Evolutionary conservation across 2,888 invertebrate genomes (phyloP).

Genomic region (Thecophora atra): DNA sequence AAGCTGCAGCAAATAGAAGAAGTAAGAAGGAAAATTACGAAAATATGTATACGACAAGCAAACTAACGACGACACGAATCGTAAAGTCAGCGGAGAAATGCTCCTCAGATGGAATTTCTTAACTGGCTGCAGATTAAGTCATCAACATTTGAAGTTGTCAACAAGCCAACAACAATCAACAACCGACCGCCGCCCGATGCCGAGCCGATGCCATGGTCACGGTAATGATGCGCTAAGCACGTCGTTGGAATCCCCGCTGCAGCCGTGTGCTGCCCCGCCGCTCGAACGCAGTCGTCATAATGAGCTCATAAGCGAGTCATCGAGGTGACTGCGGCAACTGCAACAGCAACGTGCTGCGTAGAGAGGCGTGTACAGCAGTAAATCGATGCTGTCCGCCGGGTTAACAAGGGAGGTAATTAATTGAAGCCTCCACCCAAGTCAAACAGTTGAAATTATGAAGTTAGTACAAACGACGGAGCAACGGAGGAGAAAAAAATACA

Average conservation of each 20-base stretch:
- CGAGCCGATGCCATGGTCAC: conserved; percentile 12
- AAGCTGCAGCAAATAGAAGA: conserved; percentile 6
- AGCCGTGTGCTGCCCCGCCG: conserved; percentile 41
- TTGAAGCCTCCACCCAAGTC: background rate
- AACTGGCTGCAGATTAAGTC: conserved; percentile 46
- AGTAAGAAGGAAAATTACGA: background rate
- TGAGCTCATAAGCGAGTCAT: conserved; percentile 39
- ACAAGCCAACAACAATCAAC: conserved; percentile 45
- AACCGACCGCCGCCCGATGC: conserved; percentile 31
- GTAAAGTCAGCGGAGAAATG: conserved; percentile 29
- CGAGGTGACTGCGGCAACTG: conserved; percentile 19
- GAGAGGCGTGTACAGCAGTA: background rate
- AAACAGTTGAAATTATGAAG: background rate
- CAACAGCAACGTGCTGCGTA: no score
- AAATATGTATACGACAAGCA: background rate
- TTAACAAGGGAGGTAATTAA: background rate
- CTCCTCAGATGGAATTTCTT: conserved; percentile 26
- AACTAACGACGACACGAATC: background rate
- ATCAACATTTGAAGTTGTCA: conserved; percentile 52
- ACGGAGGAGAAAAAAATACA: no score
- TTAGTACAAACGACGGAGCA: no score
- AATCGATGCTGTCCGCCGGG: background rate
- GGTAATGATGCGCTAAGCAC: conserved; percentile 20
- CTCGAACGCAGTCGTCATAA: conserved; percentile 43
- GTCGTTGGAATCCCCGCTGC: conserved; percentile 39